A percentile compares a stretch with the other conserved stretches of the same genome.
phyloP scores from a whole-genome alignment of 2,888 invertebrate species.

The Caenorhabditis sulstoni region DNA sequence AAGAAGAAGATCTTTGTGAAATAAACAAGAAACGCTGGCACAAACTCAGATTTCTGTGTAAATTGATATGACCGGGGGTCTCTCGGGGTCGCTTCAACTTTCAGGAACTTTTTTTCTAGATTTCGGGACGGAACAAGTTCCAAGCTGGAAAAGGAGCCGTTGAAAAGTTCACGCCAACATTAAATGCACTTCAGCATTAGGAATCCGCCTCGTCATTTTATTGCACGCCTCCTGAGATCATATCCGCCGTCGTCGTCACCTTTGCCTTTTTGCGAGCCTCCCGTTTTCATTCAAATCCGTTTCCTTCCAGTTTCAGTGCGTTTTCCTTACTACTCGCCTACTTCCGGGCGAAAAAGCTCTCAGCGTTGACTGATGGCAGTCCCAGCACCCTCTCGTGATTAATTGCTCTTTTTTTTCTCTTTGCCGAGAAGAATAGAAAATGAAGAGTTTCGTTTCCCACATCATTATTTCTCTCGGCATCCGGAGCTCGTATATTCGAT shows the following conservation, averaged over 20 bases:
- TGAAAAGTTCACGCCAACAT: too few species aligned
- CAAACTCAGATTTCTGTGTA: constrained; percentile 9
- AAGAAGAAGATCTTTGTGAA: neutral
- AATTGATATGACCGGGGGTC: constrained; percentile 1
- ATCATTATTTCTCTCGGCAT: constrained; percentile 16
- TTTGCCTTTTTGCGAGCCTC: constrained; percentile 1
- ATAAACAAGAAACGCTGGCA: constrained; percentile 19
- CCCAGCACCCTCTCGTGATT: constrained; percentile 2
- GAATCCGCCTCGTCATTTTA: neutral
- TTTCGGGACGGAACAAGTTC: neutral
- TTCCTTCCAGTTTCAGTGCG: neutral
- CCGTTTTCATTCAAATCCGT: neutral
- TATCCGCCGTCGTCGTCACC: constrained; percentile 9
- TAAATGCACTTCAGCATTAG: constrained; percentile 1
- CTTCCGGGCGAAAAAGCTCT: neutral
- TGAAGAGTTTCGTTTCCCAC: constrained; percentile 20
- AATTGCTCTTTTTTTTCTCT: neutral
- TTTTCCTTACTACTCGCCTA: neutral
- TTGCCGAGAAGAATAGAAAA: neutral
- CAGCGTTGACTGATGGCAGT: neutral
- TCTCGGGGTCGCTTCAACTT: neutral
- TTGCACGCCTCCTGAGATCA: constrained; percentile 8
- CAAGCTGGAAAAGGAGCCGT: too few species aligned
- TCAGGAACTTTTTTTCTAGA: neutral
- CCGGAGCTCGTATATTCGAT: constrained; percentile 20